Evolutionary conservation across 2,888 invertebrate genomes (phyloP), one percentile per base, ranked within the genome.

Genomic region (Hyposoter dolosus): DNA sequence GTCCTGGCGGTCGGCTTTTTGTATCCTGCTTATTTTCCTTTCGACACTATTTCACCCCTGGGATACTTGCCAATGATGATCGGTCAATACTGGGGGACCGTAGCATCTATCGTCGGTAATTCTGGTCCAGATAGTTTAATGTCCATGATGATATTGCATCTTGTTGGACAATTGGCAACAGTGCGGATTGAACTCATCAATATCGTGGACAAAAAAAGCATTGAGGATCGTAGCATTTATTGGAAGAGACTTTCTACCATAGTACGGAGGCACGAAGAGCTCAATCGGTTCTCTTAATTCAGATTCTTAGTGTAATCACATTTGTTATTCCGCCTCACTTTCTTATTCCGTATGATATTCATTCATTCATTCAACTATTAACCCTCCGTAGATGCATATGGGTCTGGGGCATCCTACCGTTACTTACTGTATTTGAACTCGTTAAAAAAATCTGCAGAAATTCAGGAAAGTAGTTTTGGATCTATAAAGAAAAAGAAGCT

Each of bases 141-240:
- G 3, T 87, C 88, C 3, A 88, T 91, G 12, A 75, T 92, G 17
- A 87, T 91, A 1, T 68, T 92, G 32, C 92, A 92, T 69, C 66
- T 91, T 3, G 92, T 92, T 66, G 90, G 90, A 6, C 92, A 92
- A 77, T 63, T 92, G 9, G 81, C 84, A 10, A 81, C 80, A 1
- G 63, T 83, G 45, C 77, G 78, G 53, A 71, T 84, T 35, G 72
- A 66, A 43, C 56, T 87, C 15, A 71, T 60, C 9, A 87, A 80
- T 71, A 47, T 87, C 45, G 85, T 82, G 45, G 83, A 76, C 63
- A 71, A 79, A 50, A 45, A 76, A 40, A 78, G 66, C 47, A 40
- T 84, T 43, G 56, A 63, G 32, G 66, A 78, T 63, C 81, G 40
- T 15, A 75, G 35, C 0, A 3, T 76, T 6, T 85, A 71, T 19